Base-by-base conservation (phyloP, 2,797 vertebrate genomes). In the Pseudochaenichthys georgianus region DNA sequence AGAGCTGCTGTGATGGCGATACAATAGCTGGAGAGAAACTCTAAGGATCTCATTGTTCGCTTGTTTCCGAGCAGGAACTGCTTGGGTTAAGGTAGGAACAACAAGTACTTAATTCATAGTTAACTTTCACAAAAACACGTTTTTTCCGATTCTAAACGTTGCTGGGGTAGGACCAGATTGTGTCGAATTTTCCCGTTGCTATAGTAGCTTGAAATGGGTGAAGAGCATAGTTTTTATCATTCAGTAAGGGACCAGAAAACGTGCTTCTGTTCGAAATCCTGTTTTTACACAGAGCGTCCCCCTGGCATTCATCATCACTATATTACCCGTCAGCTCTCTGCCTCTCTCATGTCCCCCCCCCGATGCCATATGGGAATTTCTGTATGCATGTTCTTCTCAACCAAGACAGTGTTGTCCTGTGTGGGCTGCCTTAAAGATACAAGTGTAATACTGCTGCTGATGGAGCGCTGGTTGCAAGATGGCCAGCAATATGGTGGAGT, bases 1-100 rank as follows among this genome's bases (percentile, higher is more conserved):
- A 63, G 79, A 46, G 70, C 70, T 77, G 68, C 84, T 81, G 79
- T 70, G 81, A 87, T 78, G 87, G 50, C n/a, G 71, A 73, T 57
- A 77, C 85, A 92, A 91, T 83, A 77, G 81, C 78, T 84, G 71
- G 54, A 84, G 83, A 82, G 51, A 75, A 79, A 85, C 81, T 87
- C 73, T 53, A 45, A 86, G 63, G 77, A 78, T 69, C 78, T 86
- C 86, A 74, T 88, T 89, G 86, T 80, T 69, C 63, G 71, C 57
- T 77, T 70, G 75, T 82, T 85, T 75, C 73, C 88, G 79, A 83
- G 62, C 81, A 85, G 70, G 87, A 88, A 82, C 76, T 48, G 82
- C 81, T 88, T 86, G 80, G 75, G 72, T 80, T 64, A 61, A 83
- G 67, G 51, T 52, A 77, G 58, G 70, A 82, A 84, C 71, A 45